Evolutionary conservation across 2,888 invertebrate species (phyloP), one percentile per base, ranked within the genome.

Genomic region (Macaria liturata): DNA sequence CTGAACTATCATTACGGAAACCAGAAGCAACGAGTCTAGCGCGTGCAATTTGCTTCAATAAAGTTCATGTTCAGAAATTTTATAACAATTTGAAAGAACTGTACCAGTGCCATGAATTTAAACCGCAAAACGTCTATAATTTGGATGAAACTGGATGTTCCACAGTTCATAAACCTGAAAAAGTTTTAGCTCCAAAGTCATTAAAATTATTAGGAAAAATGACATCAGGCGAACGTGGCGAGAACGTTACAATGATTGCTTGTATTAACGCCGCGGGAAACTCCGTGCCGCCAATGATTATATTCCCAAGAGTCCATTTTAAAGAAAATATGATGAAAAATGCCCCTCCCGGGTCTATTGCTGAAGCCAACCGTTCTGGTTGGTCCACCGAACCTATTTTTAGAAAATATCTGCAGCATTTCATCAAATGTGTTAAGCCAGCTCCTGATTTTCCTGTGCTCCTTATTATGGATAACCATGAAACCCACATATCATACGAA

Each of bases 341-440:
- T 20, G 40, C 37, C 30, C 49, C 49, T 20, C 37, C 49, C 8
- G 49, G 49, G 7, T 46, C 46, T 44, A 30, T 40, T 7, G 40
- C 9, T n/a, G n/a, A 9, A n/a, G 40, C 40, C 7, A 40, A 40
- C n/a, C 40, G n/a, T 9, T 40, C 40, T 9, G 40, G 40, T 7
- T 8, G 40, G 40, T 40, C 40, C 7, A 6, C 40, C 7, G 40
- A 40, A 40, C 40, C 40, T 7, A 40, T 40, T 40, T 40, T 40
- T 6, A 40, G n/a, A 40, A 7, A 40, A n/a, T 40, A 9, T n/a
- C 6, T 34, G 34, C 34, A 61, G 46, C 9, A 40, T 54, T 69
- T 69, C 45, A 51, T 62, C 3, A 72, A 69, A 52, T 68, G 68
- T 34, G 34, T 34, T 34, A 34, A 34, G 34, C 34, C 34, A 34